Percentiles rank a stretch among this genome's conserved stretches.
These are phyloP conservation scores for Ornithoptera alexandrae DNA, from an alignment of 2,888 invertebrate genomes.

Conservation along the genomic window DNA sequence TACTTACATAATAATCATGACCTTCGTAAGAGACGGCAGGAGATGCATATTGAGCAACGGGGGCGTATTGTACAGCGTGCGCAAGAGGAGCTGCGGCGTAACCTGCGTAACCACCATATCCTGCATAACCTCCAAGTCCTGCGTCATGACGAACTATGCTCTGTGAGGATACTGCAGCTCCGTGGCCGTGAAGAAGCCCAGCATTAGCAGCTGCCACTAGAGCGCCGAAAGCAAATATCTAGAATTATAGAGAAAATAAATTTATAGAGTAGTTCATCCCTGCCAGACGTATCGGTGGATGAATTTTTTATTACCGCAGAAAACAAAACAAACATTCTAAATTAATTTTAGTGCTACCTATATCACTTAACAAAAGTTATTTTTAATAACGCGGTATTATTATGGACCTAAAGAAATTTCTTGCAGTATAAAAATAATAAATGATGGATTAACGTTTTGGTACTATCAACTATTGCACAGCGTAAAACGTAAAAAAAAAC, in stretches of 20 bases:
- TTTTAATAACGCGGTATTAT: too few relatives aligned
- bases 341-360: too few relatives aligned
- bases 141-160: slow-evolving; percentile 62
- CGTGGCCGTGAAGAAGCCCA: slow-evolving; percentile 56
- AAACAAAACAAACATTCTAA: too few relatives aligned
- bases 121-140: slow-evolving; percentile 46
- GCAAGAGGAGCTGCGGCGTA: slow-evolving; percentile 36
- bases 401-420: too few relatives aligned
- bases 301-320: too few relatives aligned
- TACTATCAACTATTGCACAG: too few relatives aligned
- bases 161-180: slow-evolving; percentile 60
- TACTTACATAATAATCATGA: slow-evolving; percentile 42
- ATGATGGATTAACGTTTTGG: too few relatives aligned
- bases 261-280: too few relatives aligned
- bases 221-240: slow-evolving; percentile 69
- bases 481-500: background rate
- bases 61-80: slow-evolving; percentile 34
- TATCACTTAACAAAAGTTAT: too few relatives aligned
- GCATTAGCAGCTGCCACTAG: slow-evolving; percentile 70
- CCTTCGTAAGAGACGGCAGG: slow-evolving; percentile 36
- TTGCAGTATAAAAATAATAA: too few relatives aligned
- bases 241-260: slow-evolving; percentile 30
- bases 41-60: slow-evolving; percentile 36
- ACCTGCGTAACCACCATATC: slow-evolving; percentile 40
- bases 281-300: too few relatives aligned